Evolutionary conservation across 2,888 invertebrate species (phyloP), one percentile per base, ranked within the genome.

Genomic region (Hirtodrosophila cameraria): DNA sequence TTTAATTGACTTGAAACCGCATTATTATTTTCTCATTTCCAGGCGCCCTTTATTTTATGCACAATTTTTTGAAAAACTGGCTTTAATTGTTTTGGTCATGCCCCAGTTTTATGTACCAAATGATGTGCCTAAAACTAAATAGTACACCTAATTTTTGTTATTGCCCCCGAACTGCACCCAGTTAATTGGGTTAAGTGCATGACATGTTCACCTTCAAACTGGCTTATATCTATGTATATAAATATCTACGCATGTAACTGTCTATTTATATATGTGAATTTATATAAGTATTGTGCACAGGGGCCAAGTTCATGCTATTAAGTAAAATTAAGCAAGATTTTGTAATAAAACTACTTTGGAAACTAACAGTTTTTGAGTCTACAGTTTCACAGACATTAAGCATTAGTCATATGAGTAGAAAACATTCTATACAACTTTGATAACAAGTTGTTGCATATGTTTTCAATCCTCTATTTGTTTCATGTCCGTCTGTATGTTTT

Each of bases 101-200:
- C 81, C 64, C 84, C 64, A 79, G 74, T 65, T 77, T 58, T 54
- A 30, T 25, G 35, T 57, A 38, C 30, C 20, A 30, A 48, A 43
- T 53, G 39, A 31, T 46, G 41, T 50, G 79, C 43, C 64, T 52
- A 53, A 41, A 46, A 23, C 28, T 11, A 38, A 42, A 41, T n/a
- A 50, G 55, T 59, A 31, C 33, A 63, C 18, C 58, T 16, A 41
- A 8, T 48, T 67, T 53, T 42, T 50, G 58, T 59, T 53, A 62
- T 30, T 45, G 48, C 57, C 60, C 60, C 31, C 38, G 25, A 36
- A 30, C 15, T 57, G 57, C 73, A 58, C 38, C 46, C 46, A 54
- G 36, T 25, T 25, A 67, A 61, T 72, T 53, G 59, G 73, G 70
- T 73, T 71, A 73, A 62, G 68, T 67, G 68, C 62, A 59, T 50